phyloP scores from a whole-genome alignment of 2,113 vertebrate species.

The Corynorhinus townsendii region DNA sequence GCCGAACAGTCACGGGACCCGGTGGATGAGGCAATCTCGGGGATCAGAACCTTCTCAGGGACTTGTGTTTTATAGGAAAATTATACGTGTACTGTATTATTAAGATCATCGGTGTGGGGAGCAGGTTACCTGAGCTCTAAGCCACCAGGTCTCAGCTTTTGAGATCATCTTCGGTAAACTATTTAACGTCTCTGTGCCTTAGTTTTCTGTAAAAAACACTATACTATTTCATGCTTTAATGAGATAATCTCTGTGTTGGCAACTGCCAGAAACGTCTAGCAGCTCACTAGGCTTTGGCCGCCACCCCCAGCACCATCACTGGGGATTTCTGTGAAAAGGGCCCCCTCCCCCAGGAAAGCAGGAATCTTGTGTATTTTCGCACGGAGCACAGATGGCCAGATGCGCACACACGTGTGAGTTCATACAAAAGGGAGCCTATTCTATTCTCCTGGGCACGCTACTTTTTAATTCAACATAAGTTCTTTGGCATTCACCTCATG shows the following conservation, averaged over 20 bases:
- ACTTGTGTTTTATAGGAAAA: background rate
- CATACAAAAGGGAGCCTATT: background rate
- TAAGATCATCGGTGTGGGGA: background rate
- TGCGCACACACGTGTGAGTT: background rate
- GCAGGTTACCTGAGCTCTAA: background rate
- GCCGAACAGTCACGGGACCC: background rate
- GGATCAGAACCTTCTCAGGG: background rate
- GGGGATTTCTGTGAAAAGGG: background rate
- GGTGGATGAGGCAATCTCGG: background rate
- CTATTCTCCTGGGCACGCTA: background rate
- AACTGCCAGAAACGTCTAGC: background rate
- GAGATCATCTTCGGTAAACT: background rate
- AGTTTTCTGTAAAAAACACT: background rate
- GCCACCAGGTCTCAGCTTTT: background rate
- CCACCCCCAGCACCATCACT: background rate
- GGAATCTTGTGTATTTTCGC: background rate
- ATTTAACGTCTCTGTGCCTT: background rate
- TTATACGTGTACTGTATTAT: rapidly evolving
- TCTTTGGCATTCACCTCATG: background rate
- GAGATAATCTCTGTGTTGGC: background rate
- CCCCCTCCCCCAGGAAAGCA: background rate
- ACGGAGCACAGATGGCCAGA: background rate
- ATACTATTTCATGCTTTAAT: background rate
- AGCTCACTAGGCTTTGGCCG: background rate
- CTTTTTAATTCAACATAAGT: background rate